Evolutionary conservation across 2,888 invertebrate genomes (phyloP).

Genomic region (Pammene fasciana): DNA sequence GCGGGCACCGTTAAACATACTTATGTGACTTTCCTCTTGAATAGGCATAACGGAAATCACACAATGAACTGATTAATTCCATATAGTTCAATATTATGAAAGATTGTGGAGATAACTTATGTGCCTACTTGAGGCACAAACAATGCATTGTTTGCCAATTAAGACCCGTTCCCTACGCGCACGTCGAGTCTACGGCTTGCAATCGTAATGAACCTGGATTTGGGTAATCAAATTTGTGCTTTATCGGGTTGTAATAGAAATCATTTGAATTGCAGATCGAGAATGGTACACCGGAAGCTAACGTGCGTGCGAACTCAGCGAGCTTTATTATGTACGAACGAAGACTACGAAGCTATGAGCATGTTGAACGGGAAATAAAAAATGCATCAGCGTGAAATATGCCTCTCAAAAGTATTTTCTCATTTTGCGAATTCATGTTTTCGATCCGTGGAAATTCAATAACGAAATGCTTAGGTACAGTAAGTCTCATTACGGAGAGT

Average conservation of each 20-base stretch:
- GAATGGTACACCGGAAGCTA: conserved; percentile 56
- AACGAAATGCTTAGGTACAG: conserved; percentile 3
- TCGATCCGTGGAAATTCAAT: neutral
- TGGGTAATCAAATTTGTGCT: conserved; percentile 47
- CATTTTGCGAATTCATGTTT: neutral
- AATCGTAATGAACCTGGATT: conserved; percentile 22
- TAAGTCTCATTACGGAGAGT: neutral
- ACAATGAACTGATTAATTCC: conserved; percentile 48
- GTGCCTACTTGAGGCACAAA: conserved; percentile 51
- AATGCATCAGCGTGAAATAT: conserved; percentile 30
- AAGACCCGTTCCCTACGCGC: conserved; percentile 55
- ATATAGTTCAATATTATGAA: conserved; percentile 46
- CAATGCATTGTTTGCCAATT: conserved; percentile 72
- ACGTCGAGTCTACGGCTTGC: conserved; percentile 43
- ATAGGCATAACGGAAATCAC: conserved; percentile 45
- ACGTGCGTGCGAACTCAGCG: conserved; percentile 58
- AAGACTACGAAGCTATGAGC: conserved; percentile 47
- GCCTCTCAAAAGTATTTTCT: neutral
- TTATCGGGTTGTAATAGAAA: conserved; percentile 49
- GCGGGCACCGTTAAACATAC: conserved; percentile 43
- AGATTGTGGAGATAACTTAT: conserved; percentile 50
- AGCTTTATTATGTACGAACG: conserved; percentile 61
- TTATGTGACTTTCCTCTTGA: conserved; percentile 34
- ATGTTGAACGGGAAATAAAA: conserved; percentile 43
- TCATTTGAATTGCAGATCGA: conserved; percentile 43